Conservation (phyloP, 2,888 invertebrate genomes). For the Hoplodrina blanda region DNA sequence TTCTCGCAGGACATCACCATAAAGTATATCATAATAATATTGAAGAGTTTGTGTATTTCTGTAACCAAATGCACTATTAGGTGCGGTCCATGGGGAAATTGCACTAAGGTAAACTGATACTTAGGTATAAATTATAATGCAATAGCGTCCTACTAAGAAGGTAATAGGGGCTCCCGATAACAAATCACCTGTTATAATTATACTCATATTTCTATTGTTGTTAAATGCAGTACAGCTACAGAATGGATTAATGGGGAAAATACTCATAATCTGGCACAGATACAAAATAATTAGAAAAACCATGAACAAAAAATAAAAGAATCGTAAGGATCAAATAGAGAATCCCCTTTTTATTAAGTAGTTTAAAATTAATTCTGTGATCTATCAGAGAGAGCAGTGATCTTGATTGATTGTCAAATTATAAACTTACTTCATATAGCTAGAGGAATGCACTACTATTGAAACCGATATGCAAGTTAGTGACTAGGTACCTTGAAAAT, state of each 20-base stretch:
- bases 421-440: constrained; percentile 1
- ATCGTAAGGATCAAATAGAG: too few relatives aligned
- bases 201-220: constrained; percentile 20
- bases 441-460: constrained; percentile 14
- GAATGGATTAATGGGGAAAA: constrained; percentile 25
- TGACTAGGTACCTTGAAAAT: constrained; percentile 1
- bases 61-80: background rate
- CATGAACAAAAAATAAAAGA: background rate
- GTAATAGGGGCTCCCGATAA: constrained; percentile 49
- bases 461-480: constrained; percentile 2
- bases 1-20: background rate
- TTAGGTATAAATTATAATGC: background rate
- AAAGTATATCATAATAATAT: too few relatives aligned
- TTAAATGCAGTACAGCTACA: background rate
- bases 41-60: background rate
- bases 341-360: too few relatives aligned
- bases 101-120: constrained; percentile 30
- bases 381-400: background rate
- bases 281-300: constrained; percentile 8
- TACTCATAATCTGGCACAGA: background rate
- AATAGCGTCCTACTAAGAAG: constrained; percentile 42
- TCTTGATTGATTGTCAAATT: constrained; percentile 23
- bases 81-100: background rate
- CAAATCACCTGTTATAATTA: constrained; percentile 32
- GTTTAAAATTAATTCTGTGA: constrained; percentile 3